Evolutionary conservation across 1,140 invertebrate species (phyloP), one percentile per base, ranked within the genome.

Genomic region (Papilio dardanus): DNA sequence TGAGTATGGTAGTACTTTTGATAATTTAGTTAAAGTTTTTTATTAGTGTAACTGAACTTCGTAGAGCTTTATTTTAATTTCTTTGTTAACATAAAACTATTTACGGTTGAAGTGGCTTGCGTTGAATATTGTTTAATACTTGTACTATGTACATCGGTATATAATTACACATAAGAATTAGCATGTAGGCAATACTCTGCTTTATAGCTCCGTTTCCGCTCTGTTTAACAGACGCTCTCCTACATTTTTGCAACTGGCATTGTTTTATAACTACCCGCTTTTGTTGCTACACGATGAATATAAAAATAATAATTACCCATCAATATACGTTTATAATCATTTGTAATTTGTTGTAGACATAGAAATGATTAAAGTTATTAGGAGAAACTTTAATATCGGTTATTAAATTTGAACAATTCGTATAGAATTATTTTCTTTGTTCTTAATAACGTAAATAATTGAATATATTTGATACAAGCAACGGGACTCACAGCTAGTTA

Each of bases 131-230:
- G 84, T 90, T 88, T 88, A 83, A 86, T 86, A 82, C 76, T 76
- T 82, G 78, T 83, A 79, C 24, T 58, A 16, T 19, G 21, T 30
- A 28, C 68, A 71, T 71, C 28, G 28, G 68, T 71, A 85, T 86
- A 89, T 83, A 88, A 88, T 88, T 87, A 87, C 81, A 88, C 81
- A 83, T 89, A 83, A 83, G 88, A 89, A 93, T 93, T 92, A 93
- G 90, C 90, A 93, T 93, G 90, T 91, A 83, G 87, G 86, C 91
- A 90, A 89, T 89, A 88, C 82, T 90, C 88, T 89, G 84, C 80
- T 86, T 89, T 89, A 92, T 90, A 85, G 84, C 81, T 87, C 83
- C 79, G 74, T 87, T 90, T 91, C 78, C 79, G 91, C 91, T 93
- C 91, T 93, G 89, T 81, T 87, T 92, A 82, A 77, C 83, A 81